These are phyloP conservation scores for Basileuterus tristriatus DNA, from an alignment of 2,797 vertebrate species.

Conservation along the genomic window DNA sequence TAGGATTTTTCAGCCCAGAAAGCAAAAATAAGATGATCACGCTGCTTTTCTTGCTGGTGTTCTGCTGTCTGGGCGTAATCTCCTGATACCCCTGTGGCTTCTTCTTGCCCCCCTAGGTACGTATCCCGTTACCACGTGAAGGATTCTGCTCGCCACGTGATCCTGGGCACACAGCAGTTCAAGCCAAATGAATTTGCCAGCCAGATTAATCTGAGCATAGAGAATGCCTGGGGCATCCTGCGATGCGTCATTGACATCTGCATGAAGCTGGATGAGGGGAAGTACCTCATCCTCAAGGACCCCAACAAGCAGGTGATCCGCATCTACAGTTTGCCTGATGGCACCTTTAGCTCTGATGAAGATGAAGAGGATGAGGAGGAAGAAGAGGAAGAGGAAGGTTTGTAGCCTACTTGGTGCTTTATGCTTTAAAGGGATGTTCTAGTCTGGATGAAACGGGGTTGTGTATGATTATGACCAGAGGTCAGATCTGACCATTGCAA, in stretches of 20 bases:
- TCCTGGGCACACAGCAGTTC: conserved; percentile 98
- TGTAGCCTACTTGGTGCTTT: neutral
- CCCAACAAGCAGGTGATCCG: conserved; percentile 99
- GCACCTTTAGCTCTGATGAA: conserved; percentile 97
- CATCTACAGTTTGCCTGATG: conserved; percentile 95
- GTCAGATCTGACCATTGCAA: neutral
- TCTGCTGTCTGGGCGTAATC: neutral
- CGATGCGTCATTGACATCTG: conserved; percentile 97
- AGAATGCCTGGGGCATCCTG: conserved; percentile 98
- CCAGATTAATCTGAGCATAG: conserved; percentile 99
- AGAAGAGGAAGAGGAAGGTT: conserved; percentile 91
- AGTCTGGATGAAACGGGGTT: neutral
- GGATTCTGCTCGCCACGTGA: conserved; percentile 93
- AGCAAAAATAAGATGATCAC: neutral
- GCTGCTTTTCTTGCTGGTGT: fast-evolving
- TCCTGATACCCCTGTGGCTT: neutral
- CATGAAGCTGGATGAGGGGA: conserved; percentile 98
- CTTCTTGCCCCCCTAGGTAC: conserved; percentile 75
- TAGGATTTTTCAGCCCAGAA: neutral
- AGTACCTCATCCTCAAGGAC: conserved; percentile 99
- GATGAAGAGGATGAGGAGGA: conserved; percentile 96
- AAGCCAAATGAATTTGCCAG: conserved; percentile 99
- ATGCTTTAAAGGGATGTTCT: neutral
- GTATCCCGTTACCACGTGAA: conserved; percentile 97
- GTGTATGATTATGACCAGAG: neutral